Percentiles rank a stretch among this genome's conserved stretches.
phyloP scores from a whole-genome alignment of 1,140 invertebrate species.

The Cotesia typhae region DNA sequence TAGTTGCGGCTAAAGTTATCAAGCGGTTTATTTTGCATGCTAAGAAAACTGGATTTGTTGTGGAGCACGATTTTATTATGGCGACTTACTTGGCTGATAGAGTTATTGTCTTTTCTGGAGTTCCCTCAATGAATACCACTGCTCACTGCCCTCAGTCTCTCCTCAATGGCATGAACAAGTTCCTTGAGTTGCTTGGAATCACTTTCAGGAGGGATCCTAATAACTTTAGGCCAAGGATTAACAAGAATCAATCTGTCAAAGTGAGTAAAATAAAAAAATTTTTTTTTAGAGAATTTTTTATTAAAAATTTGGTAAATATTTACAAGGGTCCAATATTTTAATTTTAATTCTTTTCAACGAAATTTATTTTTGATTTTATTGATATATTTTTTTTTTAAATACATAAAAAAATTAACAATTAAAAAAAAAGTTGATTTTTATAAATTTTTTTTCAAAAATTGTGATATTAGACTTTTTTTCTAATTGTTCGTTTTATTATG shows the following conservation, averaged over 20 bases:
- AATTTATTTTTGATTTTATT: too few relatives aligned
- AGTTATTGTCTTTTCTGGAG: conserved; percentile 98
- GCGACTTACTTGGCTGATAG: conserved; percentile 98
- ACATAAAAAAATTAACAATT: too few relatives aligned
- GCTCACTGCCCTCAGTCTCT: conserved; percentile 94
- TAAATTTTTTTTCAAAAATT: too few relatives aligned
- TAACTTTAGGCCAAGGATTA: conserved; percentile 97
- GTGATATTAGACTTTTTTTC: too few relatives aligned
- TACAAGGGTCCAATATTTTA: too few relatives aligned
- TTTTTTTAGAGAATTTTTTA: conserved; percentile 22
- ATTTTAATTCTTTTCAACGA: too few relatives aligned
- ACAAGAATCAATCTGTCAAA: conserved; percentile 96
- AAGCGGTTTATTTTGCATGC: conserved; percentile 99
- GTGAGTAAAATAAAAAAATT: conserved; percentile 59
- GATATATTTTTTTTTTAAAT: too few relatives aligned
- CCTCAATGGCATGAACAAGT: conserved; percentile 97
- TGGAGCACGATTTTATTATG: conserved; percentile 99
- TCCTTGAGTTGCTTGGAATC: conserved; percentile 95
- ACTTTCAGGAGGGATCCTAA: conserved; percentile 99
- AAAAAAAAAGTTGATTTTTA: too few relatives aligned
- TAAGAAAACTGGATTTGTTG: conserved; percentile 99
- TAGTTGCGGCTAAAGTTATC: conserved; percentile 99
- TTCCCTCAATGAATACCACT: conserved; percentile 85
- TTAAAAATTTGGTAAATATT: background rate
- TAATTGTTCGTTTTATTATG: too few relatives aligned